Conservation (phyloP, 2,888 invertebrate species). For the Aplocera efformata region DNA sequence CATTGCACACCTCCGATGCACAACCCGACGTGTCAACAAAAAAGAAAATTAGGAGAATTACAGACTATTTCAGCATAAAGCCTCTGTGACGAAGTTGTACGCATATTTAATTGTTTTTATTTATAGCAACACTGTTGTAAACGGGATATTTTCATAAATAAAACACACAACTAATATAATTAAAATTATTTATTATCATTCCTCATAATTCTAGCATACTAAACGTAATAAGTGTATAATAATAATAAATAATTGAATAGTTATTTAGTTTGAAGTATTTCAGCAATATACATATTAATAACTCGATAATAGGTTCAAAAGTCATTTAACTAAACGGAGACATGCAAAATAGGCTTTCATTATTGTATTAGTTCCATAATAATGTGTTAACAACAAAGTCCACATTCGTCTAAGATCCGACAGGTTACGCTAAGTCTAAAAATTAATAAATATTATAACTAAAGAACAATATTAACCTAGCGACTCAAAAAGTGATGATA, state of each 20-base stretch:
- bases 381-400: constrained; percentile 56
- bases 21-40: constrained; percentile 43
- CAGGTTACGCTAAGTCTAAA: constrained; percentile 35
- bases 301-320: constrained; percentile 68
- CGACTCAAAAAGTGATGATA: constrained; percentile 64
- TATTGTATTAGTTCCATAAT: constrained; percentile 72
- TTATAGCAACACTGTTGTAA: constrained; percentile 1
- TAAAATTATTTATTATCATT: constrained; percentile 82
- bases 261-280: constrained; percentile 78
- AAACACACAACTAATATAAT: constrained; percentile 77
- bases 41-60: constrained; percentile 63
- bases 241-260: constrained; percentile 80
- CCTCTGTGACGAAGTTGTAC: constrained; percentile 35
- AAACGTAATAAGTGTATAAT: constrained; percentile 82
- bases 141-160: constrained; percentile 32
- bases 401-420: constrained; percentile 37
- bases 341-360: constrained; percentile 75
- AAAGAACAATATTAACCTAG: constrained; percentile 56
- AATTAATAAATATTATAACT: constrained; percentile 44
- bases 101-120: constrained; percentile 10
- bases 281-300: constrained; percentile 74
- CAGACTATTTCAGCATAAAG: constrained; percentile 67
- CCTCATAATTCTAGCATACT: constrained; percentile 82
- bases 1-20: constrained; percentile 24
- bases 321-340: constrained; percentile 58